Evolutionary conservation across 1,140 invertebrate species (phyloP).

Genomic region (Chionoecetes opilio): DNA sequence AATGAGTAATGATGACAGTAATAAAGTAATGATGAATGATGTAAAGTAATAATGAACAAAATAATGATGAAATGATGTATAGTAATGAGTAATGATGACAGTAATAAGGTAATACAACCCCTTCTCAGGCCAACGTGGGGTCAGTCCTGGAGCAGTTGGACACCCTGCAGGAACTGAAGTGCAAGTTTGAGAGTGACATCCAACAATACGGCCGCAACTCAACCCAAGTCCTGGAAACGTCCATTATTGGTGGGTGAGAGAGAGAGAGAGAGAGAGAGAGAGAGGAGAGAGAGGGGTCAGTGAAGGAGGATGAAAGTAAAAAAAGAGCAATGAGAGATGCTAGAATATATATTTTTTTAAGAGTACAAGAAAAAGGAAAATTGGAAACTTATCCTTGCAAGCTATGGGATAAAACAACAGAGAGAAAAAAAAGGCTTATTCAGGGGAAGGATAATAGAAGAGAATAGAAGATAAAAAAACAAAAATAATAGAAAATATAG

Average conservation of each 20-base stretch:
- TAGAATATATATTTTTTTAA: too few relatives aligned
- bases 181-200: slow-evolving; percentile 92
- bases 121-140: slow-evolving; percentile 89
- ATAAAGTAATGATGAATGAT: too few relatives aligned
- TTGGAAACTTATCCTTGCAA: too few relatives aligned
- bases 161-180: slow-evolving; percentile 91
- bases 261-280: background rate
- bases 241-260: slow-evolving; percentile 85
- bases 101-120: background rate
- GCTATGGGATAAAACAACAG: too few relatives aligned
- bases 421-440: too few relatives aligned
- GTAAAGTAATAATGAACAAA: too few relatives aligned
- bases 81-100: too few relatives aligned
- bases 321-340: background rate
- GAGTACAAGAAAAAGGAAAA: too few relatives aligned
- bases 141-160: slow-evolving; percentile 96
- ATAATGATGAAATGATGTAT: too few relatives aligned
- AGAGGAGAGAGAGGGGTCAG: too few relatives aligned
- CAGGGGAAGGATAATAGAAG: background rate
- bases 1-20: too few relatives aligned
- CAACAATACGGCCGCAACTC: slow-evolving; percentile 90
- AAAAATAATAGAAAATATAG: background rate
- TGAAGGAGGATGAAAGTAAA: too few relatives aligned
- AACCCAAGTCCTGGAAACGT: slow-evolving; percentile 90
- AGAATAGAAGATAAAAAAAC: background rate